phyloP scores from a whole-genome alignment of 2,797 vertebrate genomes.

The Nannoperca obscura region DNA sequence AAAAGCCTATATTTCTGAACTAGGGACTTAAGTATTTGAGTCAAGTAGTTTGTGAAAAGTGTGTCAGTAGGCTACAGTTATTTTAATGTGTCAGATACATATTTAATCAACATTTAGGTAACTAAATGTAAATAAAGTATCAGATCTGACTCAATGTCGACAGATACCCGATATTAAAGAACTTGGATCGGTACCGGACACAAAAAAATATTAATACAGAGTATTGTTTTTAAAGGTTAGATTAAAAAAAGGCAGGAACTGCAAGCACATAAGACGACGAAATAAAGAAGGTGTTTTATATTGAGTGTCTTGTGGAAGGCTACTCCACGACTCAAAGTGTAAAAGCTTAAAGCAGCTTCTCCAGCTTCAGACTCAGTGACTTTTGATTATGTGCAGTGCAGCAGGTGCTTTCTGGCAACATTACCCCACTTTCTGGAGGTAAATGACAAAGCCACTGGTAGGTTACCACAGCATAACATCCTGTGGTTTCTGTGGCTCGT shows the following conservation, averaged over 20 bases:
- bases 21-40: neutral
- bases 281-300: neutral
- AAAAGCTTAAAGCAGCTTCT: neutral
- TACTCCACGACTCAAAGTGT: neutral
- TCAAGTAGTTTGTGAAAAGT: too few relatives aligned
- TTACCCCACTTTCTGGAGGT: conserved; percentile 22
- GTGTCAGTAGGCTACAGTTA: too few relatives aligned
- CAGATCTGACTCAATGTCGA: too few relatives aligned
- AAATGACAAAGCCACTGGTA: conserved; percentile 23
- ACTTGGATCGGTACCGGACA: neutral
- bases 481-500: conserved; percentile 18
- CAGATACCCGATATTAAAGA: neutral
- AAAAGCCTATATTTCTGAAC: neutral
- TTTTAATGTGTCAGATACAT: neutral
- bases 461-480: conserved; percentile 24
- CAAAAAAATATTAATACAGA: neutral
- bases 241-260: neutral
- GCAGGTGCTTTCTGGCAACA: conserved; percentile 25
- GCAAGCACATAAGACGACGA: neutral
- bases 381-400: neutral
- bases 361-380: neutral
- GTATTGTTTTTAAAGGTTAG: neutral
- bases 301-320: neutral
- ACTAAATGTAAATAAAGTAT: too few relatives aligned
- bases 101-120: neutral